Percentiles rank a stretch among this genome's conserved stretches.
Conservation (phyloP, 2,113 vertebrate genomes). For the Myotis davidii region DNA sequence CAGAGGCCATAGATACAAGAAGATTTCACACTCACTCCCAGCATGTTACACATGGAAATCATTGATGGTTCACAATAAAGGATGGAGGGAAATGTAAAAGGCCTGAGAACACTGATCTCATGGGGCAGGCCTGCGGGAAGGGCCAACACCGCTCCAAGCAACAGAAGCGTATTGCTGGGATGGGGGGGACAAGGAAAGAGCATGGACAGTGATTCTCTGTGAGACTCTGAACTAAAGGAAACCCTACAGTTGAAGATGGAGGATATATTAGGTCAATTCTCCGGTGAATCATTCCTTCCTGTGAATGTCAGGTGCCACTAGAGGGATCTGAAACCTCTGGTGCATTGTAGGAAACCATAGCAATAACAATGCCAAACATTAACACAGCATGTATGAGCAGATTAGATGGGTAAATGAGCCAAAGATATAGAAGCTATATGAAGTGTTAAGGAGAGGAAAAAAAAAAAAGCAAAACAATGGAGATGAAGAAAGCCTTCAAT, state of each 20-base stretch:
- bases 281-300: not conserved
- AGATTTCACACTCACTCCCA: not conserved
- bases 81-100: not conserved
- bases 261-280: not conserved
- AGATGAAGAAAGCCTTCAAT: not conserved
- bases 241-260: not conserved
- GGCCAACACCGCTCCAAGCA: not conserved
- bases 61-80: not conserved
- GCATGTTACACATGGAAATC: not conserved
- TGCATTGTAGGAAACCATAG: not conserved
- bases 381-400: not conserved
- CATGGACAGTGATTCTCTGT: not conserved
- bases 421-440: not conserved
- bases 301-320: not conserved
- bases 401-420: not conserved
- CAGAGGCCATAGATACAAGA: too few species aligned
- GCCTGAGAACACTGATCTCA: accelerated
- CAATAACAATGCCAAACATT: not conserved
- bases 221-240: not conserved
- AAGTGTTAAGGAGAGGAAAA: not conserved
- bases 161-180: not conserved
- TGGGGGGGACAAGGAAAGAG: not conserved
- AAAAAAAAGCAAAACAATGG: not conserved
- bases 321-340: not conserved
- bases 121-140: not conserved